Evolutionary conservation across 2,888 invertebrate species (phyloP), one percentile per base, ranked within the genome.

Genomic region (Drosophila buzzatii): DNA sequence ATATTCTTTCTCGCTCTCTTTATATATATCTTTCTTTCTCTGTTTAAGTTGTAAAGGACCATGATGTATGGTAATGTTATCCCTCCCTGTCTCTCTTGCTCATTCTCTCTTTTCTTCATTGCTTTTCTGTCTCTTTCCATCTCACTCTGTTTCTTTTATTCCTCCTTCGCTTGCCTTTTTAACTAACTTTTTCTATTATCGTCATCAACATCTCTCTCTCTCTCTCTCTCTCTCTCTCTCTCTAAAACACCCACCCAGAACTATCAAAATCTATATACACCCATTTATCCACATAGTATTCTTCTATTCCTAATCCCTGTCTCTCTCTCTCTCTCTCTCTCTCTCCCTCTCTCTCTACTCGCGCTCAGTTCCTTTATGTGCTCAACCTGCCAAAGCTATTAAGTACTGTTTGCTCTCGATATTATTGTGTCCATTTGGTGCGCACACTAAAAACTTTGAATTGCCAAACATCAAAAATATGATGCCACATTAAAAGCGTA

Each of bases 401-500:
- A 63, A 74, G 37, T 61, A 42, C 31, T 56, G 31, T 35, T 49
- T 14, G 61, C 39, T 51, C 58, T 75, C 62, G 62, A 68, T 57
- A 57, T 68, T 64, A 63, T 79, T 79, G 76, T 59, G 52, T 37
- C 42, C 47, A 61, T 35, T 65, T 44, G 66, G 33, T 16, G 12
- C 23, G 31, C 57, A 57, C 39, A 41, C 56, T 39, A 56, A 45
- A 18, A 73, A 65, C 79, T 74, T 74, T 79, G 58, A 79, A 76
- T 69, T 69, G 60, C 60, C 45, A 63, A 63, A 55, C 74, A 79
- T 76, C 57, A 35, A 53, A 68, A 64, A 68, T 73, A 73, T 79
- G 74, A 60, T 51, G 68, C 64, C 63, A 39, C 55, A 67, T 61
- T 59, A 64, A 78, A 66, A 73, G 18, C 23, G 16, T 6, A 41